Evolutionary conservation across 2,797 vertebrate genomes (phyloP).

Genomic region (Cynodonichthys magdalenae): DNA sequence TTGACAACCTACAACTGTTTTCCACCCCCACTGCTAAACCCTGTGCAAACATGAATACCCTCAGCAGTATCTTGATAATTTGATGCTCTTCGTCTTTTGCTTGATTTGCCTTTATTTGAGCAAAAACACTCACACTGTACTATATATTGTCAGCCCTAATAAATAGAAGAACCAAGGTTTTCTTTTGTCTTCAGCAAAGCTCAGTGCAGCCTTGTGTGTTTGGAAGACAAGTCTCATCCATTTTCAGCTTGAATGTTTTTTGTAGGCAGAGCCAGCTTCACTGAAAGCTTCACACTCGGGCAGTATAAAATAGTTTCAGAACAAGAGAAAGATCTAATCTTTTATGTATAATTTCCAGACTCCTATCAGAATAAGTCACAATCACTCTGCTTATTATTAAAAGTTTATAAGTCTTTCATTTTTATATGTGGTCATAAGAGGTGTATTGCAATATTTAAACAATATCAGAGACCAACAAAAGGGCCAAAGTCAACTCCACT

Average conservation of each 20-base stretch:
- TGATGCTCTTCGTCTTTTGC: slow-evolving; percentile 57
- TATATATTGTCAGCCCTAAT: slow-evolving; percentile 33
- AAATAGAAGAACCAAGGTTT: slow-evolving; percentile 37
- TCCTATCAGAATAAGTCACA: slow-evolving; percentile 69
- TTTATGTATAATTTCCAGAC: slow-evolving; percentile 73
- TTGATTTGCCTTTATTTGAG: slow-evolving; percentile 49
- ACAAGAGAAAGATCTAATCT: slow-evolving; percentile 54
- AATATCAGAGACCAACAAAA: slow-evolving; percentile 52
- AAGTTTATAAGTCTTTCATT: slow-evolving; percentile 72
- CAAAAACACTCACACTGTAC: slow-evolving; percentile 20
- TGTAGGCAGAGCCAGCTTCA: slow-evolving; percentile 27
- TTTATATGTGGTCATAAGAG: slow-evolving; percentile 72
- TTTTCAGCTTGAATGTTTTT: slow-evolving; percentile 23
- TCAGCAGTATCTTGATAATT: slow-evolving; percentile 58
- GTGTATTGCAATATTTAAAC: slow-evolving; percentile 74
- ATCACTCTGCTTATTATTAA: slow-evolving; percentile 77
- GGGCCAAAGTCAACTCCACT: slow-evolving; percentile 45
- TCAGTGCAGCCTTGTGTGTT: slow-evolving; percentile 7
- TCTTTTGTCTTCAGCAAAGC: slow-evolving; percentile 26
- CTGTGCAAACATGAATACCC: slow-evolving; percentile 72
- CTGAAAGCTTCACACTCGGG: slow-evolving; percentile 62
- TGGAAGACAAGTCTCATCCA: slow-evolving; percentile 32
- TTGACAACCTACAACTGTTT: slow-evolving; percentile 78
- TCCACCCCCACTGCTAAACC: slow-evolving; percentile 71
- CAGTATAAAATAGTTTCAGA: slow-evolving; percentile 51